Percentiles rank a stretch among this genome's conserved stretches.
Evolutionary conservation across 2,113 vertebrate genomes (phyloP).

Genomic region (Solenodon paradoxus): DNA sequence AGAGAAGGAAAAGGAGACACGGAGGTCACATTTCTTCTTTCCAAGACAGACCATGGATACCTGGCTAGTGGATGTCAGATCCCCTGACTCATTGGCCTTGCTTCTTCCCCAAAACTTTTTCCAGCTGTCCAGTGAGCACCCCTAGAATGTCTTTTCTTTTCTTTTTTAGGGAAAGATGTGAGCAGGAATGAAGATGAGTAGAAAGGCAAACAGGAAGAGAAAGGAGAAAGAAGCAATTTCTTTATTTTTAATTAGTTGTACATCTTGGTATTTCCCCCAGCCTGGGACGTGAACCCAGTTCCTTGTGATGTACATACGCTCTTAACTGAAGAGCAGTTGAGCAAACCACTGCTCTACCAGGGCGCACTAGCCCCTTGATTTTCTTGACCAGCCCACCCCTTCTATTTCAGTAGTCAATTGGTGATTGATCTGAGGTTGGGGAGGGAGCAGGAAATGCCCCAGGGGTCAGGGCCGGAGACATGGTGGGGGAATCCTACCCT

Average conservation of each 20-base stretch:
- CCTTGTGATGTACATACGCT: too few relatives aligned
- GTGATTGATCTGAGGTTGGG: fast-evolving
- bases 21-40: neutral
- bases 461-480: fast-evolving
- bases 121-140: neutral
- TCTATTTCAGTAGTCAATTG: neutral
- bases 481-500: fast-evolving
- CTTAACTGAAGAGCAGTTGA: too few relatives aligned
- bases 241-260: too few relatives aligned
- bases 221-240: too few relatives aligned
- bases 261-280: too few relatives aligned
- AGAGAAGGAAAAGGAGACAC: fast-evolving
- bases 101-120: fast-evolving
- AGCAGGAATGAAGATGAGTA: too few relatives aligned
- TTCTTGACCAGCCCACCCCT: neutral
- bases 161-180: too few relatives aligned
- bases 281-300: too few relatives aligned
- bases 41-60: fast-evolving
- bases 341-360: too few relatives aligned
- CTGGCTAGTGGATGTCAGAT: neutral
- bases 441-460: too few relatives aligned
- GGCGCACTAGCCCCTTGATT: fast-evolving
- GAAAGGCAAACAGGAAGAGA: too few relatives aligned
- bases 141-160: neutral
- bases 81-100: fast-evolving